Base-by-base conservation (phyloP, 2,888 invertebrate species). In the Apodemia zela region DNA sequence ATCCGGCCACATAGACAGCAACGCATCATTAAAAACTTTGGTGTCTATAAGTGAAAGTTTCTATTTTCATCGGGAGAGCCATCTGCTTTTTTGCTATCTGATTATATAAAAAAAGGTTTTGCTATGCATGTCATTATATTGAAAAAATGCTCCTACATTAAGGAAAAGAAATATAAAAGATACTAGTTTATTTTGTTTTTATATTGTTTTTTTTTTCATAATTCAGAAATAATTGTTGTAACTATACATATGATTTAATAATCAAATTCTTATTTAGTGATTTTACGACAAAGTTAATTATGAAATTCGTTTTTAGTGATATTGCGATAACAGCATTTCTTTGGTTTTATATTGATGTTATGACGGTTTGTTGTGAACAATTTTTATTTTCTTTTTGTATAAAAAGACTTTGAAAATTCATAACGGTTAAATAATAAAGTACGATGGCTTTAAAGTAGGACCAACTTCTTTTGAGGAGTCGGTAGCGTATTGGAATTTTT, bases 211-310 rank as follows among this genome's bases (percentile, higher is more conserved):
- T 0, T 42, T 42, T 42, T 5, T 42, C 11, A 54, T 13, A 4
- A 54, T 6, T 54, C 7, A 7, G 15, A 54, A 54, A 54, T 13
- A 21, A 6, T 5, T 11, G 21, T 25, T 25, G 15, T 54, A 21
- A 54, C 54, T 54, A 25, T 54, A 54, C 54, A 54, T 21, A n/a
- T 21, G 5, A 21, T 5, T 8, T 15, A 2, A 25, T 11, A 3
- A 25, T 13, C 15, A 25, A 54, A 54, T 54, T 25, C 13, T 54
- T 54, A 25, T 25, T 54, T 21, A 54, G 54, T 13, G 15, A 54
- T 15, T 54, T 54, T 25, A 25, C 54, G 25, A 25, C 25, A 25
- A 54, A 54, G 15, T 54, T 54, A 25, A 54, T 54, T 54, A 54
- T 54, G 54, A 54, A 54, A 25, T 25, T 54, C 54, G 25, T 54